Base-by-base conservation (phyloP, 2,888 invertebrate species). In the Allolobophora icterica region DNA sequence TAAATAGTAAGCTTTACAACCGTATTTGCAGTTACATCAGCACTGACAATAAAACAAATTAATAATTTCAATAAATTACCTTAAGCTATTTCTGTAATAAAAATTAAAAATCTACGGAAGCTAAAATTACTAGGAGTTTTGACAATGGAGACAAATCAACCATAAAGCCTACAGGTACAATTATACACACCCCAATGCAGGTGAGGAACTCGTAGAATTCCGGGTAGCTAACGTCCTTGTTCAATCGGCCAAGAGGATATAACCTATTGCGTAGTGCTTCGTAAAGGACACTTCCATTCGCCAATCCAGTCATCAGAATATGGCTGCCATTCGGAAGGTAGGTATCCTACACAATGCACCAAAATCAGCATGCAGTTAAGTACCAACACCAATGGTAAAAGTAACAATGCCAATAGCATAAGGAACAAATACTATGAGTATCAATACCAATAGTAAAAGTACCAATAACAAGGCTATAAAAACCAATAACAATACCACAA, bases 171-270 rank as follows among this genome's bases (percentile, higher is more conserved):
- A 71, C 30, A n/a, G 42, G 5, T 19, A 6, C 15, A 30, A 11
- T 11, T 17, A 34, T 21, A 21, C 95, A 94, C 92, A 96, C 96
- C 94, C 96, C 94, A 94, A 96, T 94, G 92, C 96, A 96, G 91
- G 95, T 95, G 91, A 96, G 95, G 94, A 95, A 96, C 34, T 95
- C 94, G 93, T 96, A 96, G 91, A 96, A 92, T 91, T 96, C 94
- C 83, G 94, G 93, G 92, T 96, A 96, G n/a, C 94, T 95, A 91
- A 96, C 94, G 93, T 96, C 95, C 89, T 94, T 94, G 90, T 95
- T 94, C 34, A 95, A 92, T 89, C 94, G 93, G 91, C 96, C 96
- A 87, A 96, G 93, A 0, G 96, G 96, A 93, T 96, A 96, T 15
- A 95, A 92, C 90, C 95, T 93, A 58, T 95, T 94, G 8, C 94